Evolutionary conservation across 2,797 vertebrate species (phyloP).

Genomic region (Micropoecilia bifurca): DNA sequence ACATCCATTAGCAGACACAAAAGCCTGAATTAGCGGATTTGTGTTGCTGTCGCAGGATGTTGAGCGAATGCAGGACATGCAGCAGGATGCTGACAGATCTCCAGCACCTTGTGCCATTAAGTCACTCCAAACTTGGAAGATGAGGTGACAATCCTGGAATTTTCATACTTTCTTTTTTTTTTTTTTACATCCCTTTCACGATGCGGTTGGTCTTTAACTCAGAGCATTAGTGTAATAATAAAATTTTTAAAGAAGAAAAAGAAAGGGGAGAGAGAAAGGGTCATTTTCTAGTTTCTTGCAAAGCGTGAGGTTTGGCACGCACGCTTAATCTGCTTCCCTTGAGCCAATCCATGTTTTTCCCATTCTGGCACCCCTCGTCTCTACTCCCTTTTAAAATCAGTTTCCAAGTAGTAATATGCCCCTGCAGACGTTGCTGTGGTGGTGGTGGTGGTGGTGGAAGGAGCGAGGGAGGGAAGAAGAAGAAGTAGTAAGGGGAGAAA

Average conservation of each 20-base stretch:
- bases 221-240: slow-evolving; percentile 66
- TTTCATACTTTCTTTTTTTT: slow-evolving; percentile 59
- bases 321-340: slow-evolving; percentile 71
- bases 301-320: slow-evolving; percentile 80
- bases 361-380: slow-evolving; percentile 69
- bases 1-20: slow-evolving; percentile 75
- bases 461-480: too few species aligned
- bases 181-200: slow-evolving; percentile 25
- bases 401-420: slow-evolving; percentile 80
- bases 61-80: slow-evolving; percentile 65
- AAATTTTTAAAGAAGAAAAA: too few species aligned
- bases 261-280: slow-evolving; percentile 32
- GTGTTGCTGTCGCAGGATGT: slow-evolving; percentile 72
- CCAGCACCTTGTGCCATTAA: slow-evolving; percentile 15
- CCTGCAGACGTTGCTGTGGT: slow-evolving; percentile 72
- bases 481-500: slow-evolving; percentile 43
- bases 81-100: slow-evolving; percentile 47
- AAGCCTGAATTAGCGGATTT: slow-evolving; percentile 76
- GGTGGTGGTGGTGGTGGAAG: slow-evolving; percentile 17
- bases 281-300: slow-evolving; percentile 78
- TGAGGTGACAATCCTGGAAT: slow-evolving; percentile 75
- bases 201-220: slow-evolving; percentile 78
- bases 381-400: slow-evolving; percentile 76
- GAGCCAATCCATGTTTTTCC: slow-evolving; percentile 82
- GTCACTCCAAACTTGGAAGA: slow-evolving; percentile 42